These are phyloP conservation scores for Sympetrum striolatum DNA, from an alignment of 2,888 invertebrate species.

Conservation along the genomic window DNA sequence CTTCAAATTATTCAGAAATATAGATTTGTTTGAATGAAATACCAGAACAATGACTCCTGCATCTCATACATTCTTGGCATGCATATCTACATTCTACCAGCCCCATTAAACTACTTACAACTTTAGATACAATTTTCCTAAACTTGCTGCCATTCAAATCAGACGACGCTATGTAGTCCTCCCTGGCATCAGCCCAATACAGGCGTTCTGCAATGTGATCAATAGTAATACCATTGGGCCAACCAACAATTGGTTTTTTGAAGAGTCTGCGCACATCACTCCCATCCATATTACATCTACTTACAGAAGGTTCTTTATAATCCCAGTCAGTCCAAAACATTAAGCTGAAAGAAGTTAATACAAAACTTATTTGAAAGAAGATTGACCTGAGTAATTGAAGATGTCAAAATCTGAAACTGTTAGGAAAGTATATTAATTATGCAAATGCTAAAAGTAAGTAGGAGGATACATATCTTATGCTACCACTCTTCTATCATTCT, in stretches of 20 bases:
- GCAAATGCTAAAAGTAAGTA: too few species aligned
- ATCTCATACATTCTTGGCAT: too few species aligned
- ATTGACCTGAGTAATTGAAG: too few species aligned
- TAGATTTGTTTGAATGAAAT: too few species aligned
- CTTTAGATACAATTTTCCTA: constrained; percentile 70
- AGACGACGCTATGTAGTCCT: constrained; percentile 80
- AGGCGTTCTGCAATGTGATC: constrained; percentile 82
- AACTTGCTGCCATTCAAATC: constrained; percentile 74
- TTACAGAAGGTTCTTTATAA: constrained; percentile 74
- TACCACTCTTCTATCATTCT: too few species aligned
- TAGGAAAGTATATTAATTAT: too few species aligned
- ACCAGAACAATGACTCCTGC: too few species aligned
- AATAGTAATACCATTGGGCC: constrained; percentile 88
- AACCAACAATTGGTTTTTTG: constrained; percentile 71
- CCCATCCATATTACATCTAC: constrained; percentile 81
- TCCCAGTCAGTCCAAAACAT: constrained; percentile 93
- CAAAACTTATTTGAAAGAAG: too few species aligned
- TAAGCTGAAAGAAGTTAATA: constrained; percentile 55
- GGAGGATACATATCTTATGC: too few species aligned
- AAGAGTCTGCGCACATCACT: constrained; percentile 71
- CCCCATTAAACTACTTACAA: constrained; percentile 53
- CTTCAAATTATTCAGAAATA: too few species aligned
- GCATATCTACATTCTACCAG: too few species aligned
- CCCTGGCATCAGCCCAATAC: constrained; percentile 87
- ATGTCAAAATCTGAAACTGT: too few species aligned